Evolutionary conservation across 2,888 invertebrate species (phyloP).

Genomic region (Clivina fossor): DNA sequence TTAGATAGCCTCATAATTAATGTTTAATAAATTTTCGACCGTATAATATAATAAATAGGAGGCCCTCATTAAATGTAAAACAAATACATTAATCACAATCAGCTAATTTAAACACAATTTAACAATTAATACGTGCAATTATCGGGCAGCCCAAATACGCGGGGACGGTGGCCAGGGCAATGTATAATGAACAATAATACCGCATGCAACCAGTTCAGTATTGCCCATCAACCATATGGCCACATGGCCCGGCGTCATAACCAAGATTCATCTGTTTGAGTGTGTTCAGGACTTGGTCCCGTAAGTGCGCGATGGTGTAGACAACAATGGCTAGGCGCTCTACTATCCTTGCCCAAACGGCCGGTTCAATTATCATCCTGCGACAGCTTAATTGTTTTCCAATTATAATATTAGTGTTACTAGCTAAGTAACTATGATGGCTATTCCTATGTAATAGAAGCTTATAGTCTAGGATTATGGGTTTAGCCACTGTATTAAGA

Average conservation of each 20-base stretch:
- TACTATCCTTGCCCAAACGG: slow-evolving; percentile 7
- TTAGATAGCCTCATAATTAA: too few species aligned
- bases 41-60: slow-evolving; percentile 26
- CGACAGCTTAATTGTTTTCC: slow-evolving; percentile 17
- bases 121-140: slow-evolving; percentile 31
- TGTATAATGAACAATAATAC: slow-evolving; percentile 32
- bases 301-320: slow-evolving; percentile 23
- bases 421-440: background rate
- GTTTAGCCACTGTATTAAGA: background rate
- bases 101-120: slow-evolving; percentile 30
- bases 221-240: background rate
- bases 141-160: slow-evolving; percentile 27
- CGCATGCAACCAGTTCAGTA: slow-evolving; percentile 3
- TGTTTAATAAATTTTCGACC: too few species aligned
- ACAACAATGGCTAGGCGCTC: slow-evolving; percentile 14
- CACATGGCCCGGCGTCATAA: background rate
- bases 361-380: slow-evolving; percentile 24
- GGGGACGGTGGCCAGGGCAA: slow-evolving; percentile 27
- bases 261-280: background rate
- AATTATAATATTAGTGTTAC: slow-evolving; percentile 20
- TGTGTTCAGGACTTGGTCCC: slow-evolving; percentile 18
- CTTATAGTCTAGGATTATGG: background rate
- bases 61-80: slow-evolving; percentile 28
- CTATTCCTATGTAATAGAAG: background rate
- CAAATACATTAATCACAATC: slow-evolving; percentile 31